Conservation (phyloP, 2,113 vertebrate species). For the Coptodon bakossiorum region DNA sequence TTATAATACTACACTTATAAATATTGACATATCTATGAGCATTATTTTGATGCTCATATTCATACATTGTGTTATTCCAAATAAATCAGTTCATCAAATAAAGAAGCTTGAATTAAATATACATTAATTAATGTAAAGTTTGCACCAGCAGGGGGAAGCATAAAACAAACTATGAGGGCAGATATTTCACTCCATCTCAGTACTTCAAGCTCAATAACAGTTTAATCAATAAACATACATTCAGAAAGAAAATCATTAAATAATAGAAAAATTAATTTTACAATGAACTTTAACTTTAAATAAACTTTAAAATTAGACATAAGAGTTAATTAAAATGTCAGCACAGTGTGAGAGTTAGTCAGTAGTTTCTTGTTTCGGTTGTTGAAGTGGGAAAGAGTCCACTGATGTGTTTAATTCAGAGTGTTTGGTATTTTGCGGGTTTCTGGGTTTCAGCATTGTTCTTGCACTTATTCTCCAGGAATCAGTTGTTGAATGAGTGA, state of each 20-base stretch:
- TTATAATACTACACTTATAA: background rate
- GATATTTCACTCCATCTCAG: background rate
- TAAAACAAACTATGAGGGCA: background rate
- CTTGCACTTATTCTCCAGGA: background rate
- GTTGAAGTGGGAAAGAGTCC: background rate
- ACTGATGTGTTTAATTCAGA: background rate
- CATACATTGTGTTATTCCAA: background rate
- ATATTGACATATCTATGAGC: background rate
- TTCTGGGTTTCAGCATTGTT: background rate
- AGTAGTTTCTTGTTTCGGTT: background rate
- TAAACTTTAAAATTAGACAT: background rate
- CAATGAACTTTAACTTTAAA: background rate
- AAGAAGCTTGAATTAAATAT: background rate
- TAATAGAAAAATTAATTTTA: rapidly evolving
- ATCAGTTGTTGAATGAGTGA: background rate
- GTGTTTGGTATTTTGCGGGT: background rate
- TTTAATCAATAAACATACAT: background rate
- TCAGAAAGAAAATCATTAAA: background rate
- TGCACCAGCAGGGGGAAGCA: constrained; percentile 11
- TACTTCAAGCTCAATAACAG: background rate
- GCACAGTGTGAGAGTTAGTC: background rate
- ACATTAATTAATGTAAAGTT: background rate
- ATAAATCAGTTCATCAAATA: background rate
- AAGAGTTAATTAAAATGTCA: background rate
- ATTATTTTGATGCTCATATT: background rate